These are phyloP conservation scores for Xiphias gladius DNA, from an alignment of 2,113 vertebrate species.

Conservation along the genomic window DNA sequence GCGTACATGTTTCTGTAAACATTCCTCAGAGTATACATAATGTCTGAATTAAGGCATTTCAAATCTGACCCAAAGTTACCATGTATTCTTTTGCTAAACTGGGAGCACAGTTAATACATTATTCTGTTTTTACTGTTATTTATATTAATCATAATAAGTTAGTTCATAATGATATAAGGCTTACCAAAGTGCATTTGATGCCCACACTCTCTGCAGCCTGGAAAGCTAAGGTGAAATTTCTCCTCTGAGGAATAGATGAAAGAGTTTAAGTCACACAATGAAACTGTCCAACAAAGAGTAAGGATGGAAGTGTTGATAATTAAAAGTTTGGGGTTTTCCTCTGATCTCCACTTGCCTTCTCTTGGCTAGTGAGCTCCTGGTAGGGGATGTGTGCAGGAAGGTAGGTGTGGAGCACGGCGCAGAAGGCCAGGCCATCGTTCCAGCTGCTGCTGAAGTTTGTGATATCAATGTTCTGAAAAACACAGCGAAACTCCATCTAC, in stretches of 20 bases:
- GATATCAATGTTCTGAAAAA: conserved; percentile 94
- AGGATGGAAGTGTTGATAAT: not conserved
- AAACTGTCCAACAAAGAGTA: not conserved
- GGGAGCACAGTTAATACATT: not conserved
- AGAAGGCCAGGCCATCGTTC: conserved; percentile 97
- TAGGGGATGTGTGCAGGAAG: conserved; percentile 97
- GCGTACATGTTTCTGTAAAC: too few species aligned
- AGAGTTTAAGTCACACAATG: conserved; percentile 4
- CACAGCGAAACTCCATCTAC: not conserved
- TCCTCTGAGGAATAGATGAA: conserved; percentile 84
- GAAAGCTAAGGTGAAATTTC: conserved; percentile 97
- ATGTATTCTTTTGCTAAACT: not conserved
- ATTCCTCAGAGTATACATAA: too few species aligned
- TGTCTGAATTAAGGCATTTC: not conserved
- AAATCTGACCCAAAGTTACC: not conserved
- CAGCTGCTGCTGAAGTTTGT: conserved; percentile 99
- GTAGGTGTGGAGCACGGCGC: conserved; percentile 95
- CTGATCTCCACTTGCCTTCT: conserved; percentile 86
- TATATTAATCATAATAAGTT: not conserved
- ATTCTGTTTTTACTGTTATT: not conserved
- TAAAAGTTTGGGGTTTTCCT: accelerated
- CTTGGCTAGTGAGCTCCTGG: conserved; percentile 93
- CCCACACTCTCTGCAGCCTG: conserved; percentile 98
- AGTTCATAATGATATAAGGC: conserved; percentile 32
- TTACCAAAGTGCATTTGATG: conserved; percentile 98